Evolutionary conservation across 64 coral and sea anemone species (phyloP), one percentile per base, ranked within the genome.

Genomic region (Montipora cactus): DNA sequence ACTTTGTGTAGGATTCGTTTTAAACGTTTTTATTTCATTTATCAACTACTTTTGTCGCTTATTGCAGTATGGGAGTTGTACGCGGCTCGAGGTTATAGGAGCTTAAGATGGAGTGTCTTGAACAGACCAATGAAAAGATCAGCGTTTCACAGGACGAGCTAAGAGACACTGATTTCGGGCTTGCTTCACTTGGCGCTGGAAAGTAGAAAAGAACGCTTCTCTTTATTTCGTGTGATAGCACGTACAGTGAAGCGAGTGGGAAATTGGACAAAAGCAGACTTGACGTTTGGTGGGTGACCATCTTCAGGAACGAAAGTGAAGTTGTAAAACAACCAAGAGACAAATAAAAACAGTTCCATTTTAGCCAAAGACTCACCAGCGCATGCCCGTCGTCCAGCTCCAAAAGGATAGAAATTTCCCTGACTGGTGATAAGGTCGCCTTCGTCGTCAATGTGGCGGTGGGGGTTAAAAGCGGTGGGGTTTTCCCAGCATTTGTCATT

Each of bases 401-500:
- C 75, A 44, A 76, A 88, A 4, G 71, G 87, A 0, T 75, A 47
- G 49, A 73, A 88, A 47, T 88, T 88, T 9, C 87, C 87, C 37
- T 19, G 25, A n/a, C n/a, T 59, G 19, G 87, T 77, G 45, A 88
- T 76, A 20, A 88, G 49, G 7, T 76, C 37, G 25, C 87, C 87
- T 75, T 76, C 72, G 13, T 44, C 45, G 52, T 76, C 78, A 72
- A 89, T 73, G 23, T 89, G 88, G 72, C 88, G 88, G 46, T 59
- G 52, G 18, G 88, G 88, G 74, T 89, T 16, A 20, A 89, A 89
- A 0, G 58, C 19, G 48, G 52, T 23, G 20, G 88, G 88, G 21
- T 89, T 89, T 44, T 89, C 88, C 88, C 88, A 89, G 28, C 20
- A n/a, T 2, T 16, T 67, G 5, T 71, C 75, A 48, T 90, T 75